phyloP scores from a whole-genome alignment of 2,797 vertebrate species.

The Coilia nasus region DNA sequence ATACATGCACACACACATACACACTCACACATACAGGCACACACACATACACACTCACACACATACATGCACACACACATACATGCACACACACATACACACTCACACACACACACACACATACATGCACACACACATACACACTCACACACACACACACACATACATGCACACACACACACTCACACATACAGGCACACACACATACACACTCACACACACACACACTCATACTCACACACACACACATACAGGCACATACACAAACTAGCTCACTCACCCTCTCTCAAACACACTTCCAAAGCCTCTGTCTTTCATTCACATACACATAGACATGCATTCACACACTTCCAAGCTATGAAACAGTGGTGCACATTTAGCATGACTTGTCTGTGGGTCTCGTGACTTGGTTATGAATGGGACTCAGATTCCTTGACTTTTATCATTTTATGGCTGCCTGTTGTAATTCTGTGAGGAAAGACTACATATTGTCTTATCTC shows the following conservation, averaged over 20 bases:
- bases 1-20: background rate
- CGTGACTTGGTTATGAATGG: constrained; percentile 5
- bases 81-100: no score
- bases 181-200: no score
- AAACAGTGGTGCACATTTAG: background rate
- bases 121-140: background rate
- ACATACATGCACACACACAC: no score
- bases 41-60: background rate
- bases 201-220: no score
- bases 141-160: background rate
- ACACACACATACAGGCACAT: background rate
- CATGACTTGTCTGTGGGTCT: background rate
- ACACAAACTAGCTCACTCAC: background rate
- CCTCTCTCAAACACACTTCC: background rate
- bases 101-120: background rate
- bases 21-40: background rate
- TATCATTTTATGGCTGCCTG: background rate
- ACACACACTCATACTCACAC: no score
- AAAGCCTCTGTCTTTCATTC: background rate
- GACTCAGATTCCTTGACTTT: background rate
- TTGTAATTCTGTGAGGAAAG: background rate
- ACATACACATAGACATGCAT: background rate
- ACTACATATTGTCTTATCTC: background rate
- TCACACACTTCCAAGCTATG: background rate
- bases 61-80: constrained; percentile 12